Conservation (phyloP, 2,113 vertebrate species). For the Aegotheles bennettii region DNA sequence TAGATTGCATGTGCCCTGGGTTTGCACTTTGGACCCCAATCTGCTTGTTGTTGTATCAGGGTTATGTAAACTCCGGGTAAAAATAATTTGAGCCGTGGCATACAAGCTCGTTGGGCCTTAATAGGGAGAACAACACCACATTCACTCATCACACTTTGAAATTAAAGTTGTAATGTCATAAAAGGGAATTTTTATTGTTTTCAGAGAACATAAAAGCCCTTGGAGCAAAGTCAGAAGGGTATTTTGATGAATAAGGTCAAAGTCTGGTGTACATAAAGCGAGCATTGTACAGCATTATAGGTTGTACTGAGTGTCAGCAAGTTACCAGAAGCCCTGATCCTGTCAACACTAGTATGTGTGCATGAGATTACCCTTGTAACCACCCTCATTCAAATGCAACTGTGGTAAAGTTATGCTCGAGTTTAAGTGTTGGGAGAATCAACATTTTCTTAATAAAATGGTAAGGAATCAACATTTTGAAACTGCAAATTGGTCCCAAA, state of each 20-base stretch:
- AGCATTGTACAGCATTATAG: constrained; percentile 27
- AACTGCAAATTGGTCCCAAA: neutral
- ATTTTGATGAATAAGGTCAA: constrained; percentile 53
- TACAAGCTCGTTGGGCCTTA: constrained; percentile 16
- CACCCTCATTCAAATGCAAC: neutral
- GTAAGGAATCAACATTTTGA: neutral
- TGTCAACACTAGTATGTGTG: neutral
- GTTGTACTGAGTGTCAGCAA: constrained; percentile 13
- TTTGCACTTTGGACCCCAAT: constrained; percentile 38
- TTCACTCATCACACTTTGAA: constrained; percentile 56
- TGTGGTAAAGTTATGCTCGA: neutral
- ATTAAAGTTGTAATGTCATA: constrained; percentile 58
- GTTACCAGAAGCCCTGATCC: constrained; percentile 11
- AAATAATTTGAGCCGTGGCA: neutral
- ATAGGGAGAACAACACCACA: constrained; percentile 28
- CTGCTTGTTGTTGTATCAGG: neutral
- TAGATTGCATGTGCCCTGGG: neutral
- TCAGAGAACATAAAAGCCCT: constrained; percentile 44
- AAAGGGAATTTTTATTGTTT: constrained; percentile 60
- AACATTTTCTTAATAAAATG: neutral
- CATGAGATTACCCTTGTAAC: neutral
- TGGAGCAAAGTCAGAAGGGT: constrained; percentile 37
- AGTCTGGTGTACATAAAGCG: constrained; percentile 50
- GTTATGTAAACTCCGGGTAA: neutral
- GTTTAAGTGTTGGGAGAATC: neutral